Conservation (phyloP, 2,797 vertebrate genomes). For the Cyprinodon diabolis region DNA sequence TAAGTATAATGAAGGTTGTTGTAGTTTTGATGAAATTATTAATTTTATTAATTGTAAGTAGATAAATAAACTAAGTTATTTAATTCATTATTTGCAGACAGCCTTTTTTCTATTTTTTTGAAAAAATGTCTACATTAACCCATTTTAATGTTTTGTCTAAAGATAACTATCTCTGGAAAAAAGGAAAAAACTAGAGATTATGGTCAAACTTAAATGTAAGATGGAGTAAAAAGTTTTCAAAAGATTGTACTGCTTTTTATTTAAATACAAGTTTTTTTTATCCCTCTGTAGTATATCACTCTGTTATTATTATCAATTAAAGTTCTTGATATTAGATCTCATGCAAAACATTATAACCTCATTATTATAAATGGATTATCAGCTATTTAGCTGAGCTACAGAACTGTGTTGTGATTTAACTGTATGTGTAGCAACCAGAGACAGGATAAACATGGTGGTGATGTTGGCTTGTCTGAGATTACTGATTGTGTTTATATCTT, state of each 20-base stretch:
- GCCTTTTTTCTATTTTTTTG: not conserved
- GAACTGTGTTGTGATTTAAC: slow-evolving; percentile 14
- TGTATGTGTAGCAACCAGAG: slow-evolving; percentile 1
- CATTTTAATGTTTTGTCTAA: too few species aligned
- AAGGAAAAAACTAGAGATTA: slow-evolving; percentile 26
- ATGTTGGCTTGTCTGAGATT: slow-evolving; percentile 22
- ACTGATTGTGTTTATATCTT: slow-evolving; percentile 26
- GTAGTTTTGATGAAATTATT: too few species aligned
- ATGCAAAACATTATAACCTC: not conserved
- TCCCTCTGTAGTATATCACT: too few species aligned
- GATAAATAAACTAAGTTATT: too few species aligned
- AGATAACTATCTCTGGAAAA: not conserved
- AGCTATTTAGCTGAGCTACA: not conserved
- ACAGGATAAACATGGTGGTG: slow-evolving; percentile 23
- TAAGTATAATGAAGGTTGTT: too few species aligned
- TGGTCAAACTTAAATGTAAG: slow-evolving; percentile 20
- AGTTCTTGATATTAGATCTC: not conserved
- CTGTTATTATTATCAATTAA: not conserved
- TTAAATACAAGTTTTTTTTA: not conserved
- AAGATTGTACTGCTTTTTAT: slow-evolving; percentile 23
- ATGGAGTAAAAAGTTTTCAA: slow-evolving; percentile 41
- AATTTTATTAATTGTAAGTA: too few species aligned
- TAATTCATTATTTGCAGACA: not conserved
- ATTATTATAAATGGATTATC: slow-evolving; percentile 7
- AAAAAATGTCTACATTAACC: not conserved